Evolutionary conservation across 1,140 invertebrate genomes (phyloP).

Genomic region (Achroia grisella): DNA sequence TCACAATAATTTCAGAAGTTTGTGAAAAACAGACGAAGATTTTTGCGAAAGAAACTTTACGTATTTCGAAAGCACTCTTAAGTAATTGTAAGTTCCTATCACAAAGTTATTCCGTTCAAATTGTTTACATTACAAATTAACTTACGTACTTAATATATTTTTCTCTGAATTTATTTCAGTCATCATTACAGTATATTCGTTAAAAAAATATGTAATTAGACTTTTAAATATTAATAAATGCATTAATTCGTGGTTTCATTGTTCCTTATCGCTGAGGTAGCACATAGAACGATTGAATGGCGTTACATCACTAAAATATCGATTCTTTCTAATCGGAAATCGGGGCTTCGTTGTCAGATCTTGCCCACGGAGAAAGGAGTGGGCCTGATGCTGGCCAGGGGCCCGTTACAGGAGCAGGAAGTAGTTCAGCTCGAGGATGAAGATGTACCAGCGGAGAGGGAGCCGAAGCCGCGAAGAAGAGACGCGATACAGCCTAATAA

Average conservation of each 20-base stretch:
- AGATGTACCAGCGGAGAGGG: conserved; percentile 46
- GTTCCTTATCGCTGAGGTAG: conserved; percentile 1
- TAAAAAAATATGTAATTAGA: too few relatives aligned
- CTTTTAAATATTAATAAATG: conserved; percentile 11
- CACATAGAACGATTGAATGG: too few relatives aligned
- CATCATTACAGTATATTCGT: too few relatives aligned
- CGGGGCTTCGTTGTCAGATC: conserved; percentile 58
- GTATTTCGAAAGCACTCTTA: too few relatives aligned
- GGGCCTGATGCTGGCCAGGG: conserved; percentile 54
- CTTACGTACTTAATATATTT: too few relatives aligned
- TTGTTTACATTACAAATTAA: too few relatives aligned
- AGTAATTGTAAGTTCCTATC: too few relatives aligned
- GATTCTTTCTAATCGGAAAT: conserved; percentile 40
- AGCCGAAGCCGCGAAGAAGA: conserved; percentile 37
- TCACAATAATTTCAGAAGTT: conserved; percentile 33
- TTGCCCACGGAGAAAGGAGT: conserved; percentile 54
- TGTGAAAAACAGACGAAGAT: conserved; percentile 51
- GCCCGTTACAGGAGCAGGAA: conserved; percentile 49
- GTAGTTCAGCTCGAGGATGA: conserved; percentile 52
- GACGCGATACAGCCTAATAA: conserved; percentile 51
- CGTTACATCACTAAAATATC: neutral
- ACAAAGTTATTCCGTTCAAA: too few relatives aligned
- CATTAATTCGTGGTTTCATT: conserved; percentile 9
- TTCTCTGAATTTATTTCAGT: too few relatives aligned
- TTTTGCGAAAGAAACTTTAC: too few relatives aligned